Evolutionary conservation across 2,797 vertebrate species (phyloP), one percentile per base, ranked within the genome.

Genomic region (Hybognathus amarus): DNA sequence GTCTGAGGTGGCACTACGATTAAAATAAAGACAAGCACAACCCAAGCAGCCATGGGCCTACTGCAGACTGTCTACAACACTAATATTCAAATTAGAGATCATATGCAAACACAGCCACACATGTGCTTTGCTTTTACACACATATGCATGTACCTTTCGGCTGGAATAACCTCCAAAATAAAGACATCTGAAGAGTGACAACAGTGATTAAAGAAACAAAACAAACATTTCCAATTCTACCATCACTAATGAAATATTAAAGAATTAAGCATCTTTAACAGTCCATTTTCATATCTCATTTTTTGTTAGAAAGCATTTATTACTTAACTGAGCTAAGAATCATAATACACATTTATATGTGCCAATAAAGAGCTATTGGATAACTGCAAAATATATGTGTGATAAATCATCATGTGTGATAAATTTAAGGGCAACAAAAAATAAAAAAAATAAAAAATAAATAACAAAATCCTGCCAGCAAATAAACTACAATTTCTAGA

Each of bases 91-190:
- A 79, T 12, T 36, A 42, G 63, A 54, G 22, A 67, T 63, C 13
- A 85, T 36, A 74, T 22, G 13, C 75, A 69, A 73, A 45, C 74
- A 69, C 42, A 71, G 22, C 38, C 18, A 84, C 20, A 38, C 33
- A 59, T 47, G 56, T 67, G 69, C 68, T 27, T 61, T 27, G 69
- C 68, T 27, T 61, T 27, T 15, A 77, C 75, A 77, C 83, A 75
- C 78, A 66, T 36, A 36, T 79, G 68, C 76, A 64, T 74, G 73
- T 87, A 89, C 85, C 83, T 86, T 78, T 82, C 78, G 24, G 61
- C 42, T n/a, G 85, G 30, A 86, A 79, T 9, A 86, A 73, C 27
- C 52, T 67, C 74, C 56, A 63, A 45, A 66, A 66, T 47, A 79
- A 83, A 50, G 33, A 69, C 69, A 87, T 85, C 85, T 87, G 67